Percentiles rank a stretch among this genome's conserved stretches.
phyloP scores from a whole-genome alignment of 2,888 invertebrate species.

The Heliconius aoede region DNA sequence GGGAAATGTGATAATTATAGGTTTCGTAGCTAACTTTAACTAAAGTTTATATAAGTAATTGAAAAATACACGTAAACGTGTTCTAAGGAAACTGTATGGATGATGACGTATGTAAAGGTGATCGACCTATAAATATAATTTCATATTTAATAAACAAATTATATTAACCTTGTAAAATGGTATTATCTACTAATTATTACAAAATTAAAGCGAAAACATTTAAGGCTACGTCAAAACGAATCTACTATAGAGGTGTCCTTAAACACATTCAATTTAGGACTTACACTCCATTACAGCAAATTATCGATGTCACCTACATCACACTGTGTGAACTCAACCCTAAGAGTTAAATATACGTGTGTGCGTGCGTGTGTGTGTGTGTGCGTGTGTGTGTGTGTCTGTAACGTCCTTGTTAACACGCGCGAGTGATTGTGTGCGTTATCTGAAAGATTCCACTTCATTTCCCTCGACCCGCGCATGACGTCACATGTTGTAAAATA shows the following conservation, averaged over 20 bases:
- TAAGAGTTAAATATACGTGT: slow-evolving; percentile 54
- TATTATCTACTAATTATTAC: background rate
- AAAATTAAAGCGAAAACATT: slow-evolving; percentile 40
- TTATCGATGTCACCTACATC: slow-evolving; percentile 81
- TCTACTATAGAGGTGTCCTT: slow-evolving; percentile 59
- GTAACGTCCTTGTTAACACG: slow-evolving; percentile 46
- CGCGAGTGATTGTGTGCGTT: slow-evolving; percentile 71
- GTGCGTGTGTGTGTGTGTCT: slow-evolving; percentile 45
- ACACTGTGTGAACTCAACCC: slow-evolving; percentile 71
- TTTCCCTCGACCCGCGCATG: slow-evolving; percentile 79
- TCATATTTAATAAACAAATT: background rate
- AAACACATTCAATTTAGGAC: slow-evolving; percentile 73
- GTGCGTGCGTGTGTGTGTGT: slow-evolving; percentile 44
- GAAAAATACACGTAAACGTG: too few relatives aligned
- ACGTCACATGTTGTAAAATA: slow-evolving; percentile 66
- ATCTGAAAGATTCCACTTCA: slow-evolving; percentile 83
- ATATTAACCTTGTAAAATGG: background rate
- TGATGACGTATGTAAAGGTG: too few relatives aligned
- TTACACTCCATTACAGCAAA: slow-evolving; percentile 77
- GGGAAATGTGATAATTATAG: background rate
- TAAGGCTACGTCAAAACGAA: slow-evolving; percentile 58
- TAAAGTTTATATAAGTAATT: background rate
- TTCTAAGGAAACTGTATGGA: background rate
- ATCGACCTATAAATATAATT: too few relatives aligned
- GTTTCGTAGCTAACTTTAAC: background rate